Evolutionary conservation across 2,888 invertebrate genomes (phyloP).

Genomic region (Alsophila aescularia): DNA sequence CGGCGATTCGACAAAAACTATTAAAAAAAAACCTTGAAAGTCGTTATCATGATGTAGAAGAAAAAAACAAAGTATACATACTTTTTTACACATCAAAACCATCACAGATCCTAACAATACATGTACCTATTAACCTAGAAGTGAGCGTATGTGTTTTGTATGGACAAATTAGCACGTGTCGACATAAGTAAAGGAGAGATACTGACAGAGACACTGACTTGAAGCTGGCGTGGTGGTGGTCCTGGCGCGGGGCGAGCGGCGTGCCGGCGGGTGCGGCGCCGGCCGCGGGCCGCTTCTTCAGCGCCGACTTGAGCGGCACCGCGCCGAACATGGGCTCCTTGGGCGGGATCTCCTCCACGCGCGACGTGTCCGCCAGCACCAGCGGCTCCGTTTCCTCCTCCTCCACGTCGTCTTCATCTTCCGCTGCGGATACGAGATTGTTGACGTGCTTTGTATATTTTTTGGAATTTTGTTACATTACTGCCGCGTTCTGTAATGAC

Average conservation of each 20-base stretch:
- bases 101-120: too few species aligned
- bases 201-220: conserved; percentile 84
- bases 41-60: too few species aligned
- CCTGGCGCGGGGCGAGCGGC: conserved; percentile 85
- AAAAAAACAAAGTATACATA: too few species aligned
- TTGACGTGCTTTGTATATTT: too few species aligned
- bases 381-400: conserved; percentile 87
- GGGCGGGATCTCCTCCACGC: conserved; percentile 96
- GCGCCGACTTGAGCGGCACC: conserved; percentile 95
- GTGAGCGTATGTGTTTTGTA: too few species aligned
- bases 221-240: conserved; percentile 90
- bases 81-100: too few species aligned
- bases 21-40: too few species aligned
- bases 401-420: conserved; percentile 86
- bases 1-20: too few species aligned
- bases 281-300: conserved; percentile 92
- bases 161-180: too few species aligned
- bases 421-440: conserved; percentile 63
- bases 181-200: neutral
- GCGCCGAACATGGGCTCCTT: conserved; percentile 96
- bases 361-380: conserved; percentile 89
- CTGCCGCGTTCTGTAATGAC: too few species aligned
- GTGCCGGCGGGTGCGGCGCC: conserved; percentile 87
- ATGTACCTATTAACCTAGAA: too few species aligned
- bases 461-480: too few species aligned